phyloP scores from a whole-genome alignment of 2,113 vertebrate species.

The Xenopus tropicalis region UCB_Xtro_10.0 CM004443.2:129962501-129963000 shows the following conservation, averaged over 20 bases:
- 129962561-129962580: neutral
- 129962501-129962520: too few species aligned
- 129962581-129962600: neutral
- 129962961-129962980: too few species aligned
- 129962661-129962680: neutral
- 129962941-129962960: too few species aligned
- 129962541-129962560: neutral
- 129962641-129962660: neutral
- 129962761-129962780: neutral
- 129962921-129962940: too few species aligned
- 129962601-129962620: neutral
- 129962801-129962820: constrained; percentile 1
- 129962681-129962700: constrained; percentile 2
- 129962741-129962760: neutral
- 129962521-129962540: neutral
- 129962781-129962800: neutral
- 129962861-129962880: neutral
- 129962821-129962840: neutral
- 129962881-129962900: too few species aligned
- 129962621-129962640: neutral
- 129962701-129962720: neutral
- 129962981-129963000: neutral
- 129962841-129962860: neutral
- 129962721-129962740: neutral
- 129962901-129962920: too few species aligned